Evolutionary conservation across 1,140 invertebrate species (phyloP), one percentile per base, ranked within the genome.

Genomic region (Brachionus asplanchnoidis): DNA sequence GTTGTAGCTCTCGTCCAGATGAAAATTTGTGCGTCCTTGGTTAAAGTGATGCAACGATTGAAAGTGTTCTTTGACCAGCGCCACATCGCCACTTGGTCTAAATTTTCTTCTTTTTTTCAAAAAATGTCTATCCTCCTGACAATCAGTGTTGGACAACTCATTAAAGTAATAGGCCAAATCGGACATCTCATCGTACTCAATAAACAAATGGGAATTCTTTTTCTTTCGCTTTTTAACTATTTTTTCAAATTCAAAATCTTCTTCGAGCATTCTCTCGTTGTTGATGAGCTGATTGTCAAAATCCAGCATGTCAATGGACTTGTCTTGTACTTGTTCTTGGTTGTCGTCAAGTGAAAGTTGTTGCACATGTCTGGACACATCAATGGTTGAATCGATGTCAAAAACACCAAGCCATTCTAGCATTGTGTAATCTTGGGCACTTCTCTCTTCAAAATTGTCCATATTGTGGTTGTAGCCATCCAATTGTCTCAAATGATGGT

Each of bases 191-290:
- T 77, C 42, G 8, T 50, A 77, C 14, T 50, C 26, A 12, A 77
- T 53, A 50, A 77, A 77, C 6, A 50, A 12, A n/a, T 77, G 23
- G 53, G 73, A 50, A 11, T 36, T 32, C 26, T 50, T 77, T 50
- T 77, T 77, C 28, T 40, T 23, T 12, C 9, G 14, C 53, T 14
- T 23, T 4, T 3, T 14, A 77, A 50, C 12, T 53, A 42, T 3
- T 77, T 77, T 60, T 60, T 60, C 12, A 26, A 77, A 26, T 53
- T 46, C 12, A 28, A 77, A 77, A 77, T 77, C 73, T 9, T 77
- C 73, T 50, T 77, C 73, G 26, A 77, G 46, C 73, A 77, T 77
- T 77, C 73, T 77, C n/a, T 77, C 73, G 26, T 77, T 77, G 17
- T 77, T 77, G 26, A 77, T 50, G 26, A 26, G 50, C 46, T 77